Base-by-base conservation (phyloP, 1,140 invertebrate genomes). In the Drosophila sturtevanti region DNA sequence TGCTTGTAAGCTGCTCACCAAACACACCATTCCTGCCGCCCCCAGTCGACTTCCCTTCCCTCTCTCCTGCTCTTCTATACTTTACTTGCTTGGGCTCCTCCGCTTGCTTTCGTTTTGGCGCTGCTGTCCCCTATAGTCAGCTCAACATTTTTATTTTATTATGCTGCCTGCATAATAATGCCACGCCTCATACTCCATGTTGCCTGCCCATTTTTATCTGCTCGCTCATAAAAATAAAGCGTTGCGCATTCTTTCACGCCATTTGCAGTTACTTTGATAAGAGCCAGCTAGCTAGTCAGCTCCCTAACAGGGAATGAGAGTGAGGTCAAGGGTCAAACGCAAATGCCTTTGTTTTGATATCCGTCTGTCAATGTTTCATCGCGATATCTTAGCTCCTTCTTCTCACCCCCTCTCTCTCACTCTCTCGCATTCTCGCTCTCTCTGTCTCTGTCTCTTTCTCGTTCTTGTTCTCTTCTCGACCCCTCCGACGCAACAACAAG, bases 231-330 rank as follows among this genome's bases (percentile, higher is more conserved):
- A 89, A 89, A 89, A 89, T 89, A 89, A 89, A 89, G 79, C 84
- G 84, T 76, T 89, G 84, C 84, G 84, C 84, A 89, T 89, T 89
- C 84, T 89, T 89, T 89, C 84, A 89, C 84, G 84, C 84, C 84
- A 89, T 89, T 89, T 89, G 84, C 84, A 89, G 84, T 89, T 74
- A 80, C 79, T 77, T 77, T 89, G 84, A 89, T 89, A 89, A 89
- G 79, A 89, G 81, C 72, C 71, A 78, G 79, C 71, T 72, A 77
- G 76, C 71, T 79, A 38, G 22, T 37, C 61, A 59, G 59, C 44
- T 31, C 27, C 27, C 3, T 6, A 31, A 6, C 27, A 31, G 27
- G 7, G 27, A 31, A 4, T 6, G 56, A 31, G 71, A 55, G 55
- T 18, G 51, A 66, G 63, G 72, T 86, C 76, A 87, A 87, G 89